These are phyloP conservation scores for Todiramphus saurophagus DNA, from an alignment of 2,113 vertebrate species.

Conservation along the genomic window DNA sequence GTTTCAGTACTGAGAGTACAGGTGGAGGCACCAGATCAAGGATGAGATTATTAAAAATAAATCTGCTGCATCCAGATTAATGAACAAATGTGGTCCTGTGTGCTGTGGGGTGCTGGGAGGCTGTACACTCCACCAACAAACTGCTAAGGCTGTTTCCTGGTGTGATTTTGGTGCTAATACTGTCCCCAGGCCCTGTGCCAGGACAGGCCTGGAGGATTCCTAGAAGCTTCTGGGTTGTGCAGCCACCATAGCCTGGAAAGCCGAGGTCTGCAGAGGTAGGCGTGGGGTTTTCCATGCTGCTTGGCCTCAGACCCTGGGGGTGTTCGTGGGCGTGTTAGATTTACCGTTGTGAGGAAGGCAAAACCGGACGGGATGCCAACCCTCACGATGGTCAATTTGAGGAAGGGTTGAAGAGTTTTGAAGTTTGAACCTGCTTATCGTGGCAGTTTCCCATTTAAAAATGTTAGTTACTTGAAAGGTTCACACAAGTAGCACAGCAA, in stretches of 20 bases:
- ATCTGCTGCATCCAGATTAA: background rate
- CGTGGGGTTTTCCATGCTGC: accelerated
- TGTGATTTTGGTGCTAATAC: background rate
- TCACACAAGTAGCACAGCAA: background rate
- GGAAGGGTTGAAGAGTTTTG: background rate
- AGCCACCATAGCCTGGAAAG: background rate
- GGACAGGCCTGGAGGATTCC: background rate
- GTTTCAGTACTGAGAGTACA: background rate
- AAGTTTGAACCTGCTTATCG: background rate
- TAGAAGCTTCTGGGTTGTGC: background rate
- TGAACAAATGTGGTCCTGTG: accelerated
- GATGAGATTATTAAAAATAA: background rate
- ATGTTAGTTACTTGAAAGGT: background rate
- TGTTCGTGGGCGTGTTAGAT: background rate
- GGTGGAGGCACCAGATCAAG: background rate
- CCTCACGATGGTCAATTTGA: background rate
- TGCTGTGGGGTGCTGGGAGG: background rate
- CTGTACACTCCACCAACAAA: background rate
- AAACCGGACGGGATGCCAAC: background rate
- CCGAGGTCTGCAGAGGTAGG: background rate
- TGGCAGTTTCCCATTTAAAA: background rate
- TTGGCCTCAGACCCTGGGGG: background rate
- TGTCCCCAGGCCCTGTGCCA: background rate
- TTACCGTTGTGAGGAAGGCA: background rate
- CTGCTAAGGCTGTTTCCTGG: background rate